Evolutionary conservation across 2,888 invertebrate species (phyloP), one percentile per base, ranked within the genome.

Genomic region (Mythimna ferrago): DNA sequence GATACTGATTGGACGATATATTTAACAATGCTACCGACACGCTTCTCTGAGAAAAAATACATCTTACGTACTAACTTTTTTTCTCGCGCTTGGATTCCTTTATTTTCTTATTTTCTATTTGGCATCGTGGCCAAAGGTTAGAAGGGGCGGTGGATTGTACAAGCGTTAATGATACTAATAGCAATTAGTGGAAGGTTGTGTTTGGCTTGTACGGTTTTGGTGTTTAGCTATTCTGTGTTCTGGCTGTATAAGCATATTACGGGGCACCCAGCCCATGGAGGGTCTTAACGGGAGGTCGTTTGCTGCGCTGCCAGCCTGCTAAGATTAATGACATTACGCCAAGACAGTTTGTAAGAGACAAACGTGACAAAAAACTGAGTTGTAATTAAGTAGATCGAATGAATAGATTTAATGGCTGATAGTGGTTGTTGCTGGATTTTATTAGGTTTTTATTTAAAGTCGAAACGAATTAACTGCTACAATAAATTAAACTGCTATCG

Each of bases 1-100:
- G 92, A 92, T 94, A 95, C 95, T 96, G 95, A 96, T 96, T 96
- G 95, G 95, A 94, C 95, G 93, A 95, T 95, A 95, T 96, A 96
- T 96, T 95, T 95, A 95, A 95, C 94, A 95, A 95, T 93, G 93
- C 93, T 93, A 93, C 94, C 92, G 94, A 93, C 94, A 94, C 92
- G 93, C 92, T 93, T 89, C 93, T 93, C 90, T 91, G 89, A 89
- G 91, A 93, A 94, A 94, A 95, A 94, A 95, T 95, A 95, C 92
- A 94, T 94, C 94, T 94, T 94, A 91, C 91, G 92, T 93, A 92
- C 93, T 91, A 93, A 90, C 92, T 92, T 94, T 94, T 93, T 94
- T 93, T 91, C 92, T 91, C 89, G 91, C 80, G 87, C 86, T 86
- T 86, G 90, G 92, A 93, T 94, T 94, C 92, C 90, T 94, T 94